Conservation (phyloP, 2,113 vertebrate genomes). For the Notechis scutatus region DNA sequence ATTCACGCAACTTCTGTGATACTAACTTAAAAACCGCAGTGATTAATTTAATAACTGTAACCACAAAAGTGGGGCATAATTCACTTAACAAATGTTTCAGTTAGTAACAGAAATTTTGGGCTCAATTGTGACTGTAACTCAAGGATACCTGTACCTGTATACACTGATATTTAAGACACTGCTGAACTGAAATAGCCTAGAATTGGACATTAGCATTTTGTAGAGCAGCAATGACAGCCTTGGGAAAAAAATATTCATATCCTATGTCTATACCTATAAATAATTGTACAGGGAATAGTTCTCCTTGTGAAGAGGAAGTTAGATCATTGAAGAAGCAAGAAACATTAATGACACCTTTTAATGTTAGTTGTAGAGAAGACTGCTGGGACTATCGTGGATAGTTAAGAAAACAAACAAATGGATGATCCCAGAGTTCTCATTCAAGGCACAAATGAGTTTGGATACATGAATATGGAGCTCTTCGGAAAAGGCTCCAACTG, state of each 20-base stretch:
- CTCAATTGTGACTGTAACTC: background rate
- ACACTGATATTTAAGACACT: background rate
- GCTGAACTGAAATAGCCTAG: background rate
- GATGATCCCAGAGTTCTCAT: background rate
- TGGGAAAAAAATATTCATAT: background rate
- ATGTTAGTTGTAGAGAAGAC: background rate
- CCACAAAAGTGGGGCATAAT: background rate
- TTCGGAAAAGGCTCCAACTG: background rate
- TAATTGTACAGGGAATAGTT: background rate
- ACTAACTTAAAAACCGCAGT: background rate
- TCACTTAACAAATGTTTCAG: background rate
- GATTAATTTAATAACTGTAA: background rate
- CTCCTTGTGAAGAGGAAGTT: background rate
- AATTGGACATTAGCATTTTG: background rate
- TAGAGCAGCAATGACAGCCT: background rate
- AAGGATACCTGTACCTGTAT: background rate
- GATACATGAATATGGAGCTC: background rate
- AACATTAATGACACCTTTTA: background rate
- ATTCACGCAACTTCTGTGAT: background rate
- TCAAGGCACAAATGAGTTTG: background rate
- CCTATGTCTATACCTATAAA: background rate
- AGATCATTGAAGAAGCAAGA: background rate
- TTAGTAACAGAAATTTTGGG: background rate
- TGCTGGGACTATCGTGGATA: background rate
- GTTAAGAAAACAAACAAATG: background rate